Conservation (phyloP, 2,113 vertebrate genomes). For the Glaucomys volans region DNA sequence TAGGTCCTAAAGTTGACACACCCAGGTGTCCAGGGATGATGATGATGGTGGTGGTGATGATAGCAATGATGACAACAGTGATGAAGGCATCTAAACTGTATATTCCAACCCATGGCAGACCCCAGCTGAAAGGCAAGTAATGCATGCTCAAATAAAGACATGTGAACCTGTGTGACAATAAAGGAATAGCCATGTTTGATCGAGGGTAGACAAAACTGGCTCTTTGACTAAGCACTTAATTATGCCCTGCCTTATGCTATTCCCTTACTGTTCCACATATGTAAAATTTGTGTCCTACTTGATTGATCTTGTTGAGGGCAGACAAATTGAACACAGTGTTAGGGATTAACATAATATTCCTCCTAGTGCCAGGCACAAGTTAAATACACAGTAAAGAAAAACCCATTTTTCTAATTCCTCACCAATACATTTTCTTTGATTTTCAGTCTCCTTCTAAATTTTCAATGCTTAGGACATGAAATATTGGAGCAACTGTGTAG, state of each 20-base stretch:
- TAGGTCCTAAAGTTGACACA: not conserved
- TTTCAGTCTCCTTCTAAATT: not conserved
- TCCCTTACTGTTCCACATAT: not conserved
- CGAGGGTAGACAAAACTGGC: not conserved
- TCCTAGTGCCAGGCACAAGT: not conserved
- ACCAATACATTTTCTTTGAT: not conserved
- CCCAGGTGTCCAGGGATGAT: not conserved
- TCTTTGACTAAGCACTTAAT: not conserved
- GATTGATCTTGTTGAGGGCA: not conserved
- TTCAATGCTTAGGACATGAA: not conserved
- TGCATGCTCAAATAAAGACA: conserved; percentile 34
- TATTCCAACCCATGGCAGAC: not conserved
- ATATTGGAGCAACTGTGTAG: not conserved
- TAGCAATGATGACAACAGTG: not conserved
- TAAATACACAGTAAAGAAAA: not conserved
- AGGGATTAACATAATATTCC: not conserved
- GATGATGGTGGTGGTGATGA: not conserved
- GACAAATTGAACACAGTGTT: not conserved
- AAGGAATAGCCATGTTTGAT: not conserved
- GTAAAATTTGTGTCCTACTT: not conserved
- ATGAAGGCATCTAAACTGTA: not conserved
- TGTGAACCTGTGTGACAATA: not conserved
- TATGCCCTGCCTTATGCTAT: not conserved
- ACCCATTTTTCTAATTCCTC: conserved; percentile 3
- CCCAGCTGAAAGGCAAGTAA: conserved; percentile 49